Evolutionary conservation across 2,888 invertebrate genomes (phyloP), one percentile per base, ranked within the genome.

Genomic region (Iphiclides podalirius): DNA sequence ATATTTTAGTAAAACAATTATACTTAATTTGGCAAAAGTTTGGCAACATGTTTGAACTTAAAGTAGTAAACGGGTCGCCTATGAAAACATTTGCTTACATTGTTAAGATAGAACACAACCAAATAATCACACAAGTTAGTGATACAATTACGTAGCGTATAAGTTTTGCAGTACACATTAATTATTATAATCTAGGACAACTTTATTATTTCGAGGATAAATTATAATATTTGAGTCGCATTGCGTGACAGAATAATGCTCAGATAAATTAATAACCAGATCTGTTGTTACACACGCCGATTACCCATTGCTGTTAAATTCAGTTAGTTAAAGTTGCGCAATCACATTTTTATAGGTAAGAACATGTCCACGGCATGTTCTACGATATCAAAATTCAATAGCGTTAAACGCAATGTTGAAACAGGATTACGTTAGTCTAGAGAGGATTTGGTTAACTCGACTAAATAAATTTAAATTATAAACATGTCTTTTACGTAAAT

Each of bases 401-500:
- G 75, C 70, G 71, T 75, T 63, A 64, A 50, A 75, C 76, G 74
- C 74, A 57, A 57, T 61, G 61, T 33, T 47, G 58, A 49, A 54
- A 56, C 52, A 54, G 43, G 48, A 56, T 62, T 66, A 63, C 47
- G 64, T 72, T 66, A 72, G 62, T 66, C 60, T 73, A 70, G 67
- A 59, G 59, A 63, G 57, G 62, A 60, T 69, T 68, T 67, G 63
- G 68, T 59, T 69, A 63, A 67, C 67, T 63, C 65, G 66, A 63
- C 68, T 69, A 66, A 67, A 60, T 58, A 55, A 63, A 57, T 67
- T 65, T 69, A 68, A 72, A 72, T 69, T 74, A 72, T 69, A 70
- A 76, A 79, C 73, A 83, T 88, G 87, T 88, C 87, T 88, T 87
- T 88, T 88, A 66, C 59, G 73, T 82, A 80, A 86, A 85, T 85